Base-by-base conservation (phyloP, 2,888 invertebrate species). In the Aporophyla lueneburgensis region DNA sequence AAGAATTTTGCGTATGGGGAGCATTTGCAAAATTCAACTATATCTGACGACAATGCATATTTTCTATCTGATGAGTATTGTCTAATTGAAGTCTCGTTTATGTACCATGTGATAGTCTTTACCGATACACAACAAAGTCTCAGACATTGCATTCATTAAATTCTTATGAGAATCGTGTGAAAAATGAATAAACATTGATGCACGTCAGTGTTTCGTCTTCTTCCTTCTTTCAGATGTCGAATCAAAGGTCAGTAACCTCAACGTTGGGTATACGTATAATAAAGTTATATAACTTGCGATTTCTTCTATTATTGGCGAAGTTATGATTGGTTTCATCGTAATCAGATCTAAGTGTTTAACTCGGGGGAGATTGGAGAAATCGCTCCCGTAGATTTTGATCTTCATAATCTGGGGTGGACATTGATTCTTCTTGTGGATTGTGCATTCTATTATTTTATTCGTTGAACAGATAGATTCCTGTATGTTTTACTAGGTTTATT, bases 281-380 rank as follows among this genome's bases (percentile, higher is more conserved):
- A 54, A 68, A 61, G 59, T 83, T 72, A 58, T 27, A 43, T 14
- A 73, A 70, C 59, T 83, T 49, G 33, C 43, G 56, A 69, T 78
- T 80, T 83, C 80, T 88, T 87, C 85, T 88, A 84, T 90, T 92
- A 92, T 92, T 91, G 87, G 86, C 81, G 80, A 92, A 93, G 91
- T 92, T 92, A 82, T 85, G 88, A 92, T 91, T 90, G 88, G 86
- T 85, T 88, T 85, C 74, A 83, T 80, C 73, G 87, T 90, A 91
- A 91, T 92, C 87, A 87, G 86, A 84, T 88, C 83, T 82, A 84
- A 88, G 76, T 88, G 86, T 77, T 80, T 80, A 77, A 78, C 77
- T 80, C 43, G 10, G 19, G 56, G 59, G 74, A 75, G 62, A 54
- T 71, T 56, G 62, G 49, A 33, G 27, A 46, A 66, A 66, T 67